phyloP scores from a whole-genome alignment of 1,140 invertebrate genomes.

The Meloidogyne chitwoodi region DNA sequence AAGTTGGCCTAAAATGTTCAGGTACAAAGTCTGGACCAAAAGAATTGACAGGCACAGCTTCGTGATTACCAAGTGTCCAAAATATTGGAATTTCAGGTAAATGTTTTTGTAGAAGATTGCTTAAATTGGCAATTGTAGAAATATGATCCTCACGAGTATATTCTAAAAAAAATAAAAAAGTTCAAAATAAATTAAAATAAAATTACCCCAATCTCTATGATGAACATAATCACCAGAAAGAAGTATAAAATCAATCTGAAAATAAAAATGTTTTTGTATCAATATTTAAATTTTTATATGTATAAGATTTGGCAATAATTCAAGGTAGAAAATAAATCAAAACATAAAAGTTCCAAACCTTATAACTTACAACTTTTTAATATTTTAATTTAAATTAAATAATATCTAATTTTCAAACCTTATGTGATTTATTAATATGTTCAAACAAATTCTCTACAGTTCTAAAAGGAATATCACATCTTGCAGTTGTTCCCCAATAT shows the following conservation, averaged over 20 bases:
- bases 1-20: slow-evolving; percentile 48
- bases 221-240: slow-evolving; percentile 52
- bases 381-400: too few relatives aligned
- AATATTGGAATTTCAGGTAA: slow-evolving; percentile 53
- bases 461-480: slow-evolving; percentile 49
- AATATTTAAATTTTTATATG: neutral
- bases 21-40: slow-evolving; percentile 58
- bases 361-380: too few relatives aligned
- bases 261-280: slow-evolving; percentile 1
- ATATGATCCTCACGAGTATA: slow-evolving; percentile 50
- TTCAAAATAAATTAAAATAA: neutral
- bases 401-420: too few relatives aligned
- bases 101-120: slow-evolving; percentile 38
- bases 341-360: too few relatives aligned
- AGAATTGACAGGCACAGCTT: slow-evolving; percentile 57
- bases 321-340: too few relatives aligned
- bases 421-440: slow-evolving; percentile 42
- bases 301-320: too few relatives aligned
- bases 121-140: slow-evolving; percentile 32
- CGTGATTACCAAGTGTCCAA: slow-evolving; percentile 59
- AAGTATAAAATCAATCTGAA: slow-evolving; percentile 52
- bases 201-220: slow-evolving; percentile 50
- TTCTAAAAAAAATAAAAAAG: neutral
- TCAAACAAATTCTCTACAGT: slow-evolving; percentile 53
- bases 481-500: slow-evolving; percentile 55